phyloP scores from a whole-genome alignment of 2,888 invertebrate species.

The Tenodera sinensis region DNA sequence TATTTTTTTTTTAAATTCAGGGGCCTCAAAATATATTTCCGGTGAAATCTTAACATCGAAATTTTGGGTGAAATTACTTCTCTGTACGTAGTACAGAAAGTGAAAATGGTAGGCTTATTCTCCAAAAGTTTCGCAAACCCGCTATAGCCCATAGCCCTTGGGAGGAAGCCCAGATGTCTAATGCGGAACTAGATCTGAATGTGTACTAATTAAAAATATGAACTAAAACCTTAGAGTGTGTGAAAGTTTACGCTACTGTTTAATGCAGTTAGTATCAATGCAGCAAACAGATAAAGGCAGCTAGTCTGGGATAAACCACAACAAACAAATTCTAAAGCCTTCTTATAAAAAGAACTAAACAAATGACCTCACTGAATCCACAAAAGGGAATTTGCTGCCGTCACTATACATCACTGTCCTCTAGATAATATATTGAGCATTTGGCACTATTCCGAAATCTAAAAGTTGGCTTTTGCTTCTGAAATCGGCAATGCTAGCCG shows the following conservation, averaged over 20 bases:
- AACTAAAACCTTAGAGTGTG: no score
- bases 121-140: no score
- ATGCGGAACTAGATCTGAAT: no score
- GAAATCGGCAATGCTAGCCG: not conserved
- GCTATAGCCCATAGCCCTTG: no score
- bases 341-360: not conserved
- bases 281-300: not conserved
- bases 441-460: not conserved
- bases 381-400: not conserved
- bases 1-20: no score
- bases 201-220: no score
- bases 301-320: not conserved
- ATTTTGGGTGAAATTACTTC: no score
- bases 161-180: no score
- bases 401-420: not conserved
- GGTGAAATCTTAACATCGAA: no score
- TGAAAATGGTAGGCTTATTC: no score
- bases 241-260: not conserved
- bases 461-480: not conserved
- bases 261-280: not conserved
- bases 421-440: not conserved
- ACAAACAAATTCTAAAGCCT: not conserved
- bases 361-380: not conserved
- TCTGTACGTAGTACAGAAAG: no score
- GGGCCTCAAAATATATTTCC: no score